Conservation (phyloP, 2,113 vertebrate genomes). For the Phoxinus phoxinus region DNA sequence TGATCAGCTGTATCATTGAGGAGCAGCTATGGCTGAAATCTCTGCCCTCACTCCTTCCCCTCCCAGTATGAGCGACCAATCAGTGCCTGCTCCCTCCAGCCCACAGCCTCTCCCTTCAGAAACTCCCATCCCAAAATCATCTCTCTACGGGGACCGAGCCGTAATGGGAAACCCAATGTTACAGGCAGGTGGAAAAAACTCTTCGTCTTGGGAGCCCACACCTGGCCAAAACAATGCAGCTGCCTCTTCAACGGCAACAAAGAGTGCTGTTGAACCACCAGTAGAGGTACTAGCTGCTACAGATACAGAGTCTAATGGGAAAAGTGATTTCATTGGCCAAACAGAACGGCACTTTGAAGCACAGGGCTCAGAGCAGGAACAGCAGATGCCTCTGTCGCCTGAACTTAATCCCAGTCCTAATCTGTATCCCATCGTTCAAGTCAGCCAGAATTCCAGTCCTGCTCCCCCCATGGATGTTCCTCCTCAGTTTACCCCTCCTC, state of each 20-base stretch:
- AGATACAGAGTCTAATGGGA: slow-evolving; percentile 22
- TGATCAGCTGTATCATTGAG: slow-evolving; percentile 51
- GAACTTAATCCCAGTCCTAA: slow-evolving; percentile 66
- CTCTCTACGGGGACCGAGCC: slow-evolving; percentile 68
- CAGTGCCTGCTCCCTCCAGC: slow-evolving; percentile 65
- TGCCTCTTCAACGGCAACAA: slow-evolving; percentile 1
- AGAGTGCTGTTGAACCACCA: neutral
- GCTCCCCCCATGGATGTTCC: slow-evolving; percentile 18
- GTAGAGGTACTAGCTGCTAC: slow-evolving; percentile 35
- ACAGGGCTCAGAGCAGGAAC: slow-evolving; percentile 20
- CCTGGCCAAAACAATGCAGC: neutral
- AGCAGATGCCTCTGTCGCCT: slow-evolving; percentile 56
- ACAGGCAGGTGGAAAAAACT: neutral
- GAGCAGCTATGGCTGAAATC: slow-evolving; percentile 76
- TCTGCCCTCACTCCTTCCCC: slow-evolving; percentile 72
- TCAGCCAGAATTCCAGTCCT: slow-evolving; percentile 63
- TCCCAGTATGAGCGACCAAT: slow-evolving; percentile 67
- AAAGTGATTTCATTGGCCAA: neutral
- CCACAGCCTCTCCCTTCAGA: slow-evolving; percentile 55
- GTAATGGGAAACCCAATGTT: slow-evolving; percentile 55
- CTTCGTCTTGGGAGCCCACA: neutral
- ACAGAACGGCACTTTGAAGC: slow-evolving; percentile 37
- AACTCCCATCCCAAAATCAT: slow-evolving; percentile 65
- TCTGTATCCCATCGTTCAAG: slow-evolving; percentile 67
- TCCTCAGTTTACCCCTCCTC: slow-evolving; percentile 32